These are phyloP conservation scores for Oenanthe oenanthe DNA, from an alignment of 2,113 vertebrate species.

Conservation along the genomic window DNA sequence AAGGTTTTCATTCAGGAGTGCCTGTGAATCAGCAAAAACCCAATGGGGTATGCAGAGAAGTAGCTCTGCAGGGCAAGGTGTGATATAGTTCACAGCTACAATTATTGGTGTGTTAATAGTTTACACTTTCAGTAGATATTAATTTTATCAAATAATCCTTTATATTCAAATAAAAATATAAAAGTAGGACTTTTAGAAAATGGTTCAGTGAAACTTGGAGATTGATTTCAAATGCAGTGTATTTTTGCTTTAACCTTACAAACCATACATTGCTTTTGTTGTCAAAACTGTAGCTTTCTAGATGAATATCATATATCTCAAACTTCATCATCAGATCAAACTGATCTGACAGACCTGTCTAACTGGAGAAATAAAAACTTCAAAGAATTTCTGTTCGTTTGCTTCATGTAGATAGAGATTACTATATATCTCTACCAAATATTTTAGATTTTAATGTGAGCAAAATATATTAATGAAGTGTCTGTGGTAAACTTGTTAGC, in stretches of 20 bases:
- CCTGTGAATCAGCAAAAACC: background rate
- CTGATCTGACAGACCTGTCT: background rate
- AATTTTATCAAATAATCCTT: background rate
- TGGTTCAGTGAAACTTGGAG: background rate
- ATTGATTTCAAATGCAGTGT: background rate
- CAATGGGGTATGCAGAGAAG: background rate
- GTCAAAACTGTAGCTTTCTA: background rate
- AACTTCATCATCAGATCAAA: background rate
- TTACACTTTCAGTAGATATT: background rate
- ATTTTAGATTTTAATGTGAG: background rate
- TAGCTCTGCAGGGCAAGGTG: background rate
- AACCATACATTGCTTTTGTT: background rate
- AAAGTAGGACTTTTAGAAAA: background rate
- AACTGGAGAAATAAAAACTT: background rate
- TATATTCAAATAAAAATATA: background rate
- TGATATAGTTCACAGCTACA: background rate
- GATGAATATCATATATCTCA: rapidly evolving
- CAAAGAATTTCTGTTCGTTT: background rate
- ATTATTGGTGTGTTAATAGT: background rate
- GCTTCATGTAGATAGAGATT: background rate
- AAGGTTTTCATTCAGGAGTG: background rate
- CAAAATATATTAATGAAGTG: background rate
- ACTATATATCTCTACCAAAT: background rate
- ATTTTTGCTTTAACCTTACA: background rate
- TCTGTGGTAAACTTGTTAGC: background rate